Evolutionary conservation across 2,797 vertebrate species (phyloP), one percentile per base, ranked within the genome.

Genomic region (Dromococcyx pavoninus): DNA sequence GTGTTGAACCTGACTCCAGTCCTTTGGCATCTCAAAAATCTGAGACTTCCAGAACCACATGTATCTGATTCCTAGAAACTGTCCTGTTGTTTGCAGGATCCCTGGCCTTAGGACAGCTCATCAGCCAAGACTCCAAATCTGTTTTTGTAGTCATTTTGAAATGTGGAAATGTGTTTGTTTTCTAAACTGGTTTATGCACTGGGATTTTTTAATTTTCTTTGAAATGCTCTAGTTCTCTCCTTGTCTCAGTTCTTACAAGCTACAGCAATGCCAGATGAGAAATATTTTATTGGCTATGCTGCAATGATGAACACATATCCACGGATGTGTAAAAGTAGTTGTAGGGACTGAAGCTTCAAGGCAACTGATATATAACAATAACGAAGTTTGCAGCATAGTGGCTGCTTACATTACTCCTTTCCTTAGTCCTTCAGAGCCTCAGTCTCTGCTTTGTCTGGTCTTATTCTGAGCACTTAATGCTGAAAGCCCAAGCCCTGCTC

Each of bases 21-120:
- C 37, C 30, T n/a, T 24, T 11, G 22, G 28, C n/a, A 51, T 65
- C 57, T 53, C 69, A 16, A 3, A 3, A 0, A 0, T 10, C 8
- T 70, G 71, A 65, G 19, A 5, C 8, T 70, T 17, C 35, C 62
- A 39, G 37, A 19, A 13, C 19, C 32, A 32, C 9, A 14, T 13
- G 21, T 33, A 11, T 17, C n/a, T 9, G 33, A 2, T 18, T 28
- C n/a, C 32, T 13, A 6, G 28, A 25, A 50, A 7, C 4, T 3
- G 7, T 24, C 22, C 56, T 60, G 16, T 2, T 54, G 17, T 25
- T 37, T 41, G 19, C 12, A 17, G 44, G 24, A 9, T 70, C 51
- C 28, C 35, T n/a, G 16, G 9, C 19, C 8, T 15, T 46, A 37
- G 27, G 30, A 9, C 2, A 67, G 17, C 50, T 10, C 21, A 14